A percentile compares a stretch with the other conserved stretches of the same genome.
phyloP scores from a whole-genome alignment of 2,888 invertebrate genomes.

The Diaperis boleti region DNA sequence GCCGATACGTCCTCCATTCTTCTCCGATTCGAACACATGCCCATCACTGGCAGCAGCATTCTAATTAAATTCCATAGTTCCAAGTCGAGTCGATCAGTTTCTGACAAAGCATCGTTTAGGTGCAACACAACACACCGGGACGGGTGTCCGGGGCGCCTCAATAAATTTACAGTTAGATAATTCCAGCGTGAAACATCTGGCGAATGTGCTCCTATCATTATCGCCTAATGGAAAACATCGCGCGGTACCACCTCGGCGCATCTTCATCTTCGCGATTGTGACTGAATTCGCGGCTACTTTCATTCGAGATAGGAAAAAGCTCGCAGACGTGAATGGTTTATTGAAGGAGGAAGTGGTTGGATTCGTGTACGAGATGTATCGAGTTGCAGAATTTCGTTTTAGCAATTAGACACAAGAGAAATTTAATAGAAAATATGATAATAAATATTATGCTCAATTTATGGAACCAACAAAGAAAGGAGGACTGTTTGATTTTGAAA shows the following conservation, averaged over 20 bases:
- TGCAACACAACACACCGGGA: neutral
- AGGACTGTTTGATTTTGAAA: no score
- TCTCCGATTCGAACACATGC: neutral
- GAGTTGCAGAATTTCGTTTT: no score
- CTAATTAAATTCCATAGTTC: slow-evolving; percentile 18
- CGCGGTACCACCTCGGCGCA: slow-evolving; percentile 24
- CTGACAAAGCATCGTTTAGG: slow-evolving; percentile 14
- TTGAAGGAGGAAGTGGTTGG: no score
- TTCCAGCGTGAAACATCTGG: slow-evolving; percentile 43
- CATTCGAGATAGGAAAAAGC: slow-evolving; percentile 7
- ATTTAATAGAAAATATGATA: no score
- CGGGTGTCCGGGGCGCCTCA: slow-evolving; percentile 36
- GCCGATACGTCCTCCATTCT: neutral
- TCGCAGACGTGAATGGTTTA: slow-evolving; percentile 24
- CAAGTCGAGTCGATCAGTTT: neutral
- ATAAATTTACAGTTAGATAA: slow-evolving; percentile 51
- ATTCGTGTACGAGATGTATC: no score
- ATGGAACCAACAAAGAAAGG: no score
- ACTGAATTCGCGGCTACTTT: slow-evolving; percentile 38
- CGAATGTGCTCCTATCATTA: slow-evolving; percentile 40
- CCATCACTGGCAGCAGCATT: neutral
- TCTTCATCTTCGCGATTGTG: slow-evolving; percentile 30
- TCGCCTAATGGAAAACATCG: slow-evolving; percentile 38
- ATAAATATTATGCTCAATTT: no score
- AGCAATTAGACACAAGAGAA: no score